phyloP scores from a whole-genome alignment of 1,140 invertebrate genomes.

The Tetranychus urticae region DNA sequence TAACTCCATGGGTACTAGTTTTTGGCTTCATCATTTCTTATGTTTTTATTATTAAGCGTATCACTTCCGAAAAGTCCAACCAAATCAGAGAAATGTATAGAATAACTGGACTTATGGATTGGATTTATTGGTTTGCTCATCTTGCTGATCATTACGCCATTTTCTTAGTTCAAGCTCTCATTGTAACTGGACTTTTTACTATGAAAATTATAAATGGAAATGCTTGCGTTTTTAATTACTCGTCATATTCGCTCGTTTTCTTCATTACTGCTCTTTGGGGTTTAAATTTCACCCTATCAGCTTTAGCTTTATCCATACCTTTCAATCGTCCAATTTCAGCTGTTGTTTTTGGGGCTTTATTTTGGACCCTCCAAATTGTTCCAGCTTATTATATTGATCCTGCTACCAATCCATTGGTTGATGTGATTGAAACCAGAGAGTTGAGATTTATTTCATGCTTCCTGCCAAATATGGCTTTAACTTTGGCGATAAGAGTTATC shows the following conservation, averaged over 20 bases:
- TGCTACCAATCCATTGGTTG: too few species aligned
- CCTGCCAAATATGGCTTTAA: neutral
- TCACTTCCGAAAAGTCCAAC: neutral
- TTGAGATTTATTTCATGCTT: neutral
- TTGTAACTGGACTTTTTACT: neutral
- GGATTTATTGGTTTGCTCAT: slow-evolving; percentile 6
- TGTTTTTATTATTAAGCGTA: too few species aligned
- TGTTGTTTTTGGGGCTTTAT: neutral
- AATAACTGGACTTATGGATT: slow-evolving; percentile 5
- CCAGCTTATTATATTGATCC: too few species aligned
- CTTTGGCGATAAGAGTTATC: neutral
- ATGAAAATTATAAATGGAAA: too few species aligned
- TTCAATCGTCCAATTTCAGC: neutral
- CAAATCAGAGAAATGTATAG: slow-evolving; percentile 4
- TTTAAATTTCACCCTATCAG: too few species aligned
- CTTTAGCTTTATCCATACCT: neutral
- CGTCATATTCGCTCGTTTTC: too few species aligned
- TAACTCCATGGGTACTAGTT: too few species aligned
- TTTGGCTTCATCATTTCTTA: too few species aligned
- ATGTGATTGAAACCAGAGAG: too few species aligned
- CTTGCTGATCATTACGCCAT: slow-evolving; percentile 2
- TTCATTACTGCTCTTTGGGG: too few species aligned
- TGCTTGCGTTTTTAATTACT: too few species aligned
- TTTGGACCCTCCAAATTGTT: too few species aligned
- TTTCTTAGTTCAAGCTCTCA: neutral